phyloP scores from a whole-genome alignment of 1,140 invertebrate genomes.

The Panagrolaimus sp. region DNA sequence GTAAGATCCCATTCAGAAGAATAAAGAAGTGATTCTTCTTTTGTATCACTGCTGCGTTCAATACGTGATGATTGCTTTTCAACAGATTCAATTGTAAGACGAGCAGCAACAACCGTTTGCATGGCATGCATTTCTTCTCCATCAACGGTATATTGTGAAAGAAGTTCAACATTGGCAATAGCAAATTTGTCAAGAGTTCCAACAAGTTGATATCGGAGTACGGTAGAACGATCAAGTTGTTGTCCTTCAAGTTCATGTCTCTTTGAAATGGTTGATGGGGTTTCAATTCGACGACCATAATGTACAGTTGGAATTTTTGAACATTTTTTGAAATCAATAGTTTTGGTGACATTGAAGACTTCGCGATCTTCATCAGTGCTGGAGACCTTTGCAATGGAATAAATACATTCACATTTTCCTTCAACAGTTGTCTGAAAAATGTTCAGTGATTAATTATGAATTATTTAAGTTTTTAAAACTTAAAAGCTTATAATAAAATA shows the following conservation, averaged over 20 bases:
- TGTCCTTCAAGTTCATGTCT: background rate
- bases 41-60: background rate
- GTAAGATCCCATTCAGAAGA: constrained; percentile 31
- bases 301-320: constrained; percentile 34
- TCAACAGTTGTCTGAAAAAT: constrained; percentile 16
- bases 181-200: constrained; percentile 32
- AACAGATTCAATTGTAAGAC: background rate
- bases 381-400: constrained; percentile 29
- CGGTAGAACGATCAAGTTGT: constrained; percentile 28
- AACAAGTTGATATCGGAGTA: constrained; percentile 23
- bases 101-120: constrained; percentile 16
- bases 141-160: constrained; percentile 27
- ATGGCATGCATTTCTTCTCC: constrained; percentile 13
- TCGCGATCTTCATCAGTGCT: background rate
- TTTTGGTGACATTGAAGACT: constrained; percentile 19
- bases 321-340: constrained; percentile 50
- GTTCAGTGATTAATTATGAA: too few species aligned
- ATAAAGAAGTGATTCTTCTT: constrained; percentile 41
- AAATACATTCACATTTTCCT: constrained; percentile 31
- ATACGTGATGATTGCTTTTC: constrained; percentile 14
- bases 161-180: constrained; percentile 19
- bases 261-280: background rate
- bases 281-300: constrained; percentile 16
- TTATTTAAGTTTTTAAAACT: too few species aligned
- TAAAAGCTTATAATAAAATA: too few species aligned